Evolutionary conservation across 2,113 vertebrate species (phyloP), one percentile per base, ranked within the genome.

Genomic region (Spea multiplicata): DNA sequence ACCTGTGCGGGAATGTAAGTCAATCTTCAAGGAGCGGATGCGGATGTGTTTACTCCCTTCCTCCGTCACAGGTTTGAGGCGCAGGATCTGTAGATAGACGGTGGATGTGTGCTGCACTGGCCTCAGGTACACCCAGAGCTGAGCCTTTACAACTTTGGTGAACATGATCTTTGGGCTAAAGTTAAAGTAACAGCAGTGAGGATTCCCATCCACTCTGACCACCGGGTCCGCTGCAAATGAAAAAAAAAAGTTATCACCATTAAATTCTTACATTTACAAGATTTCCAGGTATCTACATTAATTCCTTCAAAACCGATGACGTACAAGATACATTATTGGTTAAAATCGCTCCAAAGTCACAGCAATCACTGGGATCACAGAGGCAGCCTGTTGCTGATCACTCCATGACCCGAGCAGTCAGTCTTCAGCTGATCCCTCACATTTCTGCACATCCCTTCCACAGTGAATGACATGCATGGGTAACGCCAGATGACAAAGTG

Each of bases 161-260:
- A 98, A 97, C 96, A 98, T 98, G 84, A 98, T 91, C 88, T 98
- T 98, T 86, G 97, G 96, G 89, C 96, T 98, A 92, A 98, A 98
- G 91, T 97, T 97, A 93, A 98, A 98, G 89, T 96, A 97, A 89
- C 97, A 98, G 88, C 97, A 98, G 84, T 92, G 94, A 30, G 97
- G 97, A 84, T 94, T 97, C 73, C 97, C 96, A 48, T 98, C 97
- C 85, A 97, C 92, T 91, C 97, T 96, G 84, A 98, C 97, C 81
- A 92, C 89, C 0, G 95, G 94, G 86, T 98, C 96, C 67, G 97
- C 97, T 98, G 93, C 49, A 87, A 77, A 52, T 57, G 16, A 8
- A 80, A 30, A 82, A 72, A 90, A 76, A 83, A 30, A 64, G 59
- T 85, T 73, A 86, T 75, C 82, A 82, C 4, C 14, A 59, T 59